Evolutionary conservation across 2,113 vertebrate genomes (phyloP).

Genomic region (Gymnogyps californianus): DNA sequence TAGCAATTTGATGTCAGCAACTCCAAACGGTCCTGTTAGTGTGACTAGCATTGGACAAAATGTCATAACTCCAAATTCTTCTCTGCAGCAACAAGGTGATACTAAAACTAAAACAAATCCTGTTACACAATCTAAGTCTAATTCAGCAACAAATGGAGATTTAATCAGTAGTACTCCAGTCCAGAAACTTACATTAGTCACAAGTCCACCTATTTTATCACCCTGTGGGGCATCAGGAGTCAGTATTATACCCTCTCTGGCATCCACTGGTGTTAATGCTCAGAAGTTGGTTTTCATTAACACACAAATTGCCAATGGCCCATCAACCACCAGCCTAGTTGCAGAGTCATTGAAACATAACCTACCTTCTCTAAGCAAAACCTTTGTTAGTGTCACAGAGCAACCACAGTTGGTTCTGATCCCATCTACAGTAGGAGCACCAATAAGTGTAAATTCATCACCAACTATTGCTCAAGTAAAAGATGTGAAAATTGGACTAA

Average conservation of each 20-base stretch:
- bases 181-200: conserved; percentile 84
- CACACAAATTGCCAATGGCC: conserved; percentile 69
- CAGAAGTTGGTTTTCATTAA: conserved; percentile 86
- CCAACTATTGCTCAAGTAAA: conserved; percentile 80
- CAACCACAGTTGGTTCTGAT: conserved; percentile 77
- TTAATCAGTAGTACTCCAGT: conserved; percentile 62
- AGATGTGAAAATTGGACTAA: conserved; percentile 82
- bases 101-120: conserved; percentile 44
- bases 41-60: conserved; percentile 52
- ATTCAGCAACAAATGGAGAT: conserved; percentile 59
- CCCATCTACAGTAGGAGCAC: conserved; percentile 71
- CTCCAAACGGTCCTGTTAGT: conserved; percentile 58
- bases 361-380: conserved; percentile 62
- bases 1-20: conserved; percentile 48
- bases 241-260: conserved; percentile 61
- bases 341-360: conserved; percentile 69
- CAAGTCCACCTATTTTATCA: conserved; percentile 75
- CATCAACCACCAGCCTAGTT: conserved; percentile 50
- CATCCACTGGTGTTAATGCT: conserved; percentile 58
- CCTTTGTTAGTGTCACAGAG: conserved; percentile 69
- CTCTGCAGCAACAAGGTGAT: conserved; percentile 61
- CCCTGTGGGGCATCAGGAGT: conserved; percentile 65
- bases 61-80: conserved; percentile 41
- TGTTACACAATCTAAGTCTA: conserved; percentile 54
- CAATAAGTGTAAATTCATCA: conserved; percentile 72